A percentile compares a stretch with the other conserved stretches of the same genome.
phyloP scores from a whole-genome alignment of 2,797 vertebrate species.

The Poeciliopsis paucimaculata region DNA sequence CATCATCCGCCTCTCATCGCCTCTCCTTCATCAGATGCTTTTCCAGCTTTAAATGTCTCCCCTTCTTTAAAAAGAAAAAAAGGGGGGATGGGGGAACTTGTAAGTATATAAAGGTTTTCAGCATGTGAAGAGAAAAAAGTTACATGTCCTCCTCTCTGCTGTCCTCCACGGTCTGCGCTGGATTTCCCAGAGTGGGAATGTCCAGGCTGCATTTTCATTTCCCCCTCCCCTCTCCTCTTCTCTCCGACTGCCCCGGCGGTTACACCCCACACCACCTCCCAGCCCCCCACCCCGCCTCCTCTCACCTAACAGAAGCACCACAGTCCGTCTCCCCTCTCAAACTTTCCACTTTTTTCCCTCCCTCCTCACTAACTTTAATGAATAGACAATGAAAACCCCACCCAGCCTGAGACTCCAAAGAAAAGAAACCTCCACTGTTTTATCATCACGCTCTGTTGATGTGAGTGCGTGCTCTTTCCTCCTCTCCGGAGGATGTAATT shows the following conservation, averaged over 20 bases:
- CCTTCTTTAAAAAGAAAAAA: not conserved
- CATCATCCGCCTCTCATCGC: not conserved
- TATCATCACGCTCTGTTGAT: not conserved
- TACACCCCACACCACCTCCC: conserved; percentile 37
- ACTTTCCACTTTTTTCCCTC: conserved; percentile 72
- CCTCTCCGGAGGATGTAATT: not conserved
- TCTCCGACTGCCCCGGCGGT: conserved; percentile 42
- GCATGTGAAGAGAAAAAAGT: not conserved
- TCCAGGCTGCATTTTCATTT: conserved; percentile 33
- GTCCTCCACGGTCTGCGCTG: conserved; percentile 23
- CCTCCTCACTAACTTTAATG: conserved; percentile 56
- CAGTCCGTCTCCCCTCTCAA: conserved; percentile 73
- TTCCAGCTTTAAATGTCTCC: not conserved
- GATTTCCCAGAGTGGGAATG: conserved; percentile 68
- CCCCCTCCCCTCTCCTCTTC: conserved; percentile 24
- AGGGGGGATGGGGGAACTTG: no score
- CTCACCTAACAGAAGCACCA: conserved; percentile 74
- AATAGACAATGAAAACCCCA: conserved; percentile 72
- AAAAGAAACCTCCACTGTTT: conserved; percentile 20
- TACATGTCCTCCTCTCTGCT: conserved; percentile 27
- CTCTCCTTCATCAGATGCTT: not conserved
- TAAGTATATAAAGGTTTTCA: not conserved
- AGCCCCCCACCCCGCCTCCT: conserved; percentile 19
- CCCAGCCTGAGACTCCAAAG: conserved; percentile 36
- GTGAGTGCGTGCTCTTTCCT: not conserved